These are phyloP conservation scores for Andricus grossulariae DNA, from an alignment of 1,140 invertebrate genomes.

Conservation along the genomic window DNA sequence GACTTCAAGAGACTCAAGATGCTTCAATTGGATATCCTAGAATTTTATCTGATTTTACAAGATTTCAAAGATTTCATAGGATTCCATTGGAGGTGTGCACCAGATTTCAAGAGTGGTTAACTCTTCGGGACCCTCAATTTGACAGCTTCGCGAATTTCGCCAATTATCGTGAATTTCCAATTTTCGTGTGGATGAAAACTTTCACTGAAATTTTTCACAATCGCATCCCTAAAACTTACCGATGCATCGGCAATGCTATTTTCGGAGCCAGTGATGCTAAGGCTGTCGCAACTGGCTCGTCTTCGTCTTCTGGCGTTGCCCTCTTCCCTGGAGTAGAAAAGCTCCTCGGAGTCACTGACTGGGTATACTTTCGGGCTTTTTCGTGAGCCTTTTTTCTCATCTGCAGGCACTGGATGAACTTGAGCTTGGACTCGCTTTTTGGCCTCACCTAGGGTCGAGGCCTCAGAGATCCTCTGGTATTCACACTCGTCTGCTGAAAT, in stretches of 20 bases:
- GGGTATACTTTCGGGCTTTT: conserved; percentile 76
- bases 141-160: not conserved
- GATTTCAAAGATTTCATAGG: too few species aligned
- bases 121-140: not conserved
- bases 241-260: conserved; percentile 56
- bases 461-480: conserved; percentile 80
- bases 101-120: too few species aligned
- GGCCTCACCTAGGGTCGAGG: conserved; percentile 70
- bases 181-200: conserved; percentile 32
- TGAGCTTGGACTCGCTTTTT: conserved; percentile 77
- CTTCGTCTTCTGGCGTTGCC: conserved; percentile 56
- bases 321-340: conserved; percentile 74
- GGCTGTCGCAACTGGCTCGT: conserved; percentile 71
- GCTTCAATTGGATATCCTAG: too few species aligned
- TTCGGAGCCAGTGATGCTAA: conserved; percentile 72
- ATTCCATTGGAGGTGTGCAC: too few species aligned
- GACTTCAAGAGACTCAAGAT: too few species aligned
- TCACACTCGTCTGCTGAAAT: conserved; percentile 76
- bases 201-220: not conserved
- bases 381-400: conserved; percentile 54
- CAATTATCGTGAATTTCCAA: not conserved
- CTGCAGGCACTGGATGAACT: conserved; percentile 73
- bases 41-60: too few species aligned
- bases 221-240: not conserved
- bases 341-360: conserved; percentile 80